Evolutionary conservation across 1,140 invertebrate species (phyloP), one percentile per base, ranked within the genome.

Genomic region (Diprion similis): DNA sequence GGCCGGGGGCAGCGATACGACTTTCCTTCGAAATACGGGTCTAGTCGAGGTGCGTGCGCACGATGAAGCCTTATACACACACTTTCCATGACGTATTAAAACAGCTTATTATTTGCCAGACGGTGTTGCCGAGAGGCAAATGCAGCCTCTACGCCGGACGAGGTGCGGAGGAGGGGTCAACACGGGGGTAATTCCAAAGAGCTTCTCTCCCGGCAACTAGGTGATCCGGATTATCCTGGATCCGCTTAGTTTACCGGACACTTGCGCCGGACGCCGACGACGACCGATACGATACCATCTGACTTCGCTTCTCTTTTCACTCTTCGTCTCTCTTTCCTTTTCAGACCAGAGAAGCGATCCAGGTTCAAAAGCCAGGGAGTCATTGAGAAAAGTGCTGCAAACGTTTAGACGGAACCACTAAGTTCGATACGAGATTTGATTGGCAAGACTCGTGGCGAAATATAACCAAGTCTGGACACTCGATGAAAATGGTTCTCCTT

Each of bases 151-250:
- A 78, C 24, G 24, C 24, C 24, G 24, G 24, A 37, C 24, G 24
- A 37, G 24, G 24, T 6, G 24, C 24, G 24, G 24, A 1, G 24
- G 24, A 37, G 24, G 24, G 24, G 24, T 37, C 24, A 37, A 37
- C 51, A 17, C 11, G n/a, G 51, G 51, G n/a, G 51, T 59, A 59
- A 59, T 59, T 13, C 51, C 11, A 17, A 59, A 19, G 17, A 11
- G 10, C 66, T 18, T 64, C 13, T 68, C 18, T 83, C 80, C 80
- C 75, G 77, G 82, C 81, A 86, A 88, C 85, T 45, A 83, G 83
- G 82, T 88, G 87, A 88, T 86, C 85, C 86, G 86, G 85, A 87
- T 88, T 87, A 88, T 86, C 81, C 84, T 81, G 80, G 83, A 88
- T 88, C 85, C 85, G 86, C 86, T 88, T 88, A 88, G 82, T 79